Conservation (phyloP, 2,113 vertebrate genomes). For the Xenus cinereus region DNA sequence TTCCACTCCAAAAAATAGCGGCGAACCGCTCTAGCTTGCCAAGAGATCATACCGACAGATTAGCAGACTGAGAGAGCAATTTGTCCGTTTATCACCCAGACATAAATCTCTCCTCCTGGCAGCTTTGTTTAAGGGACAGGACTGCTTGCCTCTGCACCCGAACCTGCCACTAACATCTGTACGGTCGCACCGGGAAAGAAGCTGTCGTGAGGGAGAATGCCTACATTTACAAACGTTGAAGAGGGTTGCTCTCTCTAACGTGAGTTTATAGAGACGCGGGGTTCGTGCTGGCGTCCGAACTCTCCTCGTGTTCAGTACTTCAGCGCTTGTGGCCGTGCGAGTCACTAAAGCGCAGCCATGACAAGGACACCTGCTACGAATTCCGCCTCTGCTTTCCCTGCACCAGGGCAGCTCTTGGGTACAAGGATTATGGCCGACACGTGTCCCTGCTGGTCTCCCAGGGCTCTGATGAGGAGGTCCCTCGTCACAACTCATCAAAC, state of each 20-base stretch:
- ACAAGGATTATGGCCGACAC: background rate
- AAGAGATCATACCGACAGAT: background rate
- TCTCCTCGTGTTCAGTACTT: background rate
- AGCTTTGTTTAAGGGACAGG: background rate
- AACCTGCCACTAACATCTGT: background rate
- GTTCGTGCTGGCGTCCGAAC: background rate
- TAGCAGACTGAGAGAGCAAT: background rate
- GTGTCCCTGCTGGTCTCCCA: background rate
- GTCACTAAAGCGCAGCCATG: background rate
- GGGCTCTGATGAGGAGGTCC: background rate
- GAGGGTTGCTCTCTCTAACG: accelerated
- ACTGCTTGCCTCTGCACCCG: background rate
- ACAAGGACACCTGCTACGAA: background rate
- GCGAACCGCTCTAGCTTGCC: background rate
- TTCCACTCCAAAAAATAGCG: background rate
- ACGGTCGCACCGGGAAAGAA: accelerated
- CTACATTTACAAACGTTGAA: background rate
- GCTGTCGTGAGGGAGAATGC: accelerated
- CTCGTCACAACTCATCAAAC: background rate
- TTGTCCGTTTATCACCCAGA: background rate
- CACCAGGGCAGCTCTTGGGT: background rate
- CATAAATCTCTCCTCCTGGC: background rate
- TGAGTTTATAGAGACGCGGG: background rate
- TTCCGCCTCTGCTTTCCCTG: background rate
- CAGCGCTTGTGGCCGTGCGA: accelerated